Evolutionary conservation across 2,888 invertebrate genomes (phyloP).

Genomic region (Eugnorisma glareosa): DNA sequence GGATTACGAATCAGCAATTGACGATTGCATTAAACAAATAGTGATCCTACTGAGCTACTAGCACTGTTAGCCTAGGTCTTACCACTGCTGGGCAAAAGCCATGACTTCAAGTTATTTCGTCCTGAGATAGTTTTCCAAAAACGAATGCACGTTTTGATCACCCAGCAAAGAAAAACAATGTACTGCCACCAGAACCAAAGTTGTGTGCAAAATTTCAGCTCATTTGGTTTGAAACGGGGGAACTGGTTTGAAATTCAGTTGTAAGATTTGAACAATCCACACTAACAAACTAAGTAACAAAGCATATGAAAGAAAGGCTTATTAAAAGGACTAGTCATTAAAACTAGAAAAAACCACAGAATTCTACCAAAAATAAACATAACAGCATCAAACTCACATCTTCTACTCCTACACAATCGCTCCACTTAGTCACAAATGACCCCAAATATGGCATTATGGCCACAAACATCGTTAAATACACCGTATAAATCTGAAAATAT

Average conservation of each 20-base stretch:
- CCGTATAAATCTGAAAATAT: slow-evolving; percentile 61
- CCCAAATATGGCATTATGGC: slow-evolving; percentile 36
- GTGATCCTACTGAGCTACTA: no score
- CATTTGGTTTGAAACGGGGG: no score
- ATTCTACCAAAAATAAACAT: not conserved
- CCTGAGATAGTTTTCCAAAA: not conserved
- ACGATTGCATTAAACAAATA: no score
- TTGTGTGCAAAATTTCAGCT: no score
- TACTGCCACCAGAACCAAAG: no score
- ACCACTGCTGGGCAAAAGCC: no score
- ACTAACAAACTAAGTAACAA: not conserved
- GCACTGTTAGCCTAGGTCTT: no score
- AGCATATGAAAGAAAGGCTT: not conserved
- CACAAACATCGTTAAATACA: slow-evolving; percentile 16
- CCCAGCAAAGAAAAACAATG: not conserved
- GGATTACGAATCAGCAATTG: not conserved
- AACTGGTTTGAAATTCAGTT: no score
- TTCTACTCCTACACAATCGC: slow-evolving; percentile 18
- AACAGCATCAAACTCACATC: slow-evolving; percentile 12
- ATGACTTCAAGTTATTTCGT: no score
- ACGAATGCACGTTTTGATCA: not conserved
- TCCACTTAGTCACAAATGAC: slow-evolving; percentile 15
- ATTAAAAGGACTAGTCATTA: not conserved
- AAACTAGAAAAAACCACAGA: not conserved
- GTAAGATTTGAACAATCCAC: no score